Base-by-base conservation (phyloP, 2,888 invertebrate species). In the Geophilus truncorum region DNA sequence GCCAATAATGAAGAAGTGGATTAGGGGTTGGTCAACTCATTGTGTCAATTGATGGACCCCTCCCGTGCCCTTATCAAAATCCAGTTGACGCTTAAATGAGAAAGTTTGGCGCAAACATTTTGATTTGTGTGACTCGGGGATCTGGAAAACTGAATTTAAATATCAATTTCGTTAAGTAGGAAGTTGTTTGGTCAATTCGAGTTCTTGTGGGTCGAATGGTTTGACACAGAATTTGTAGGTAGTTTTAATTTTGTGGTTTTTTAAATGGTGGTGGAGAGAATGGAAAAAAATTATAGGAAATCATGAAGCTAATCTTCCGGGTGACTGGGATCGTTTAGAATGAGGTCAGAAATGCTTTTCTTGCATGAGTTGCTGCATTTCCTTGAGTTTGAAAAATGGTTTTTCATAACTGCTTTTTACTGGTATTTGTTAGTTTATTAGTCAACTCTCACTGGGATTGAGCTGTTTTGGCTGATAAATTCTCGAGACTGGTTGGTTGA, bases 1-100 rank as follows among this genome's bases (percentile, higher is more conserved):
- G 70, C 70, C 70, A 70, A 70, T 70, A 70, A 70, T 70, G 70
- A 70, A 70, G 70, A 70, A 70, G 70, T 70, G 70, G 70, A 70
- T 70, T 70, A 70, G 70, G 70, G 70, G 70, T 70, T 70, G 70
- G 70, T 70, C 70, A 70, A 25, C 70, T 70, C 70, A 25, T 70
- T 70, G 25, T 70, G 70, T 70, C 70, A 70, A 70, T 70, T 70
- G 23, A 25, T 9, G n/a, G 70, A 70, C 70, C 70, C n/a, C 70
- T 28, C 70, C 70, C 70, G 10, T 15, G 28, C 28, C 70, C 6
- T 70, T 28, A 70, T 70, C 70, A 70, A 70, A 70, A 70, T 10
- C 28, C 25, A 70, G 70, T 70, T 70, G 12, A 70, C 9, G 25
- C 23, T 23, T 28, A 70, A 23, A 70, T 70, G 70, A 9, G 7